Evolutionary conservation across 2,888 invertebrate genomes (phyloP).

Genomic region (Andrena haemorrhoa): DNA sequence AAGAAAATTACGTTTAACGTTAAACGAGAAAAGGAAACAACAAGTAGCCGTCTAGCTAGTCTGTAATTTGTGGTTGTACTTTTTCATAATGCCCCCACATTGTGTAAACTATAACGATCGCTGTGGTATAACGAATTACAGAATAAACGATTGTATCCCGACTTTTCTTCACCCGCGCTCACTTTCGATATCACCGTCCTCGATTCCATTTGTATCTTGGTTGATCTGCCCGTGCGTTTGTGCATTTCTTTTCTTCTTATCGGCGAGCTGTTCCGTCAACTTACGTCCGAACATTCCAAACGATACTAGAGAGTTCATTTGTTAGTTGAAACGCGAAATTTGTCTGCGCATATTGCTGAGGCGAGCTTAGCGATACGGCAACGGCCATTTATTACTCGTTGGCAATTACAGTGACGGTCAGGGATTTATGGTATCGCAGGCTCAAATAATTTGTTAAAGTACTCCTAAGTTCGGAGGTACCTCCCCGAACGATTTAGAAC

Average conservation of each 20-base stretch:
- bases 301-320: conserved; percentile 33
- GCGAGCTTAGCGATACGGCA: conserved; percentile 56
- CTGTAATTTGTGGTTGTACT: conserved; percentile 79
- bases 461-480: neutral
- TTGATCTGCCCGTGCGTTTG: conserved; percentile 59
- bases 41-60: conserved; percentile 77
- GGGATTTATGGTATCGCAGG: conserved; percentile 29
- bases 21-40: conserved; percentile 43
- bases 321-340: conserved; percentile 35
- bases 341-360: conserved; percentile 33
- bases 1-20: conserved; percentile 67
- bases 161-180: conserved; percentile 63
- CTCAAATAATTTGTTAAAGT: neutral
- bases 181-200: conserved; percentile 60
- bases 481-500: neutral
- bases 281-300: conserved; percentile 62
- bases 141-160: conserved; percentile 81
- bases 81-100: conserved; percentile 78
- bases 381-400: conserved; percentile 49
- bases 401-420: conserved; percentile 23
- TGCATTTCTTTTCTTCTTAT: conserved; percentile 53
- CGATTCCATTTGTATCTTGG: conserved; percentile 55
- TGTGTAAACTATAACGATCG: conserved; percentile 80
- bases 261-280: conserved; percentile 63
- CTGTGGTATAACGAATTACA: conserved; percentile 80